Base-by-base conservation (phyloP, 1,140 invertebrate genomes). In the Pseudomyrmex sp. region DNA sequence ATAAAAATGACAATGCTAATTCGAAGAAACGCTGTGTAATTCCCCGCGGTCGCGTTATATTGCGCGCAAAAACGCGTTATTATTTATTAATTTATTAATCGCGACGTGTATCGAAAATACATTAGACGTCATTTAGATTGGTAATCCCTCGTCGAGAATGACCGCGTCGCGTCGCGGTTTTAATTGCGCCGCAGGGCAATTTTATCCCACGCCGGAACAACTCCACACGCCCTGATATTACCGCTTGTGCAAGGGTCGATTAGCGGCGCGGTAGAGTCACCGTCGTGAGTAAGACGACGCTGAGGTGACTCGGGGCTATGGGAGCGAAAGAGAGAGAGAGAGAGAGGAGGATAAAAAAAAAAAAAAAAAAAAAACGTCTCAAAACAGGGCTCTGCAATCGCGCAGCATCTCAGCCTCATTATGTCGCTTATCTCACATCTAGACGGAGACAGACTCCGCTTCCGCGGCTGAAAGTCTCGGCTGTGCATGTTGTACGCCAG, bases 371-470 rank as follows among this genome's bases (percentile, higher is more conserved):
- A 23, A 23, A 23, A 88, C 87, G 87, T 87, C 72, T 87, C 59
- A 83, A 82, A 68, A 76, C 87, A 75, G 85, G 59, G 59, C 82
- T 87, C 82, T 70, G 85, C 85, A 88, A 88, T 88, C 87, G 85
- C 56, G 20, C 50, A 74, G 69, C 80, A 87, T 88, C 87, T 87
- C 63, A 70, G 63, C 59, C 85, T 88, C 83, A 88, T 88, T 88
- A 88, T 88, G 15, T 26, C 26, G 61, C 52, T 88, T 88, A 88
- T 88, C 87, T 85, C 15, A 18, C 35, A 88, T 87, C 85, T 77
- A 59, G 50, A 9, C 70, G 76, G 66, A 72, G 75, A 85, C 82
- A 87, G 85, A 87, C 74, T 85, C 66, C 74, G 87, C 85, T 88
- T 88, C 87, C 87, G 87, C 50, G 82, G 69, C 77, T 87, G 76